Evolutionary conservation across 2,797 vertebrate genomes (phyloP), one percentile per base, ranked within the genome.

Genomic region (Percopsis omiscomaycus): DNA sequence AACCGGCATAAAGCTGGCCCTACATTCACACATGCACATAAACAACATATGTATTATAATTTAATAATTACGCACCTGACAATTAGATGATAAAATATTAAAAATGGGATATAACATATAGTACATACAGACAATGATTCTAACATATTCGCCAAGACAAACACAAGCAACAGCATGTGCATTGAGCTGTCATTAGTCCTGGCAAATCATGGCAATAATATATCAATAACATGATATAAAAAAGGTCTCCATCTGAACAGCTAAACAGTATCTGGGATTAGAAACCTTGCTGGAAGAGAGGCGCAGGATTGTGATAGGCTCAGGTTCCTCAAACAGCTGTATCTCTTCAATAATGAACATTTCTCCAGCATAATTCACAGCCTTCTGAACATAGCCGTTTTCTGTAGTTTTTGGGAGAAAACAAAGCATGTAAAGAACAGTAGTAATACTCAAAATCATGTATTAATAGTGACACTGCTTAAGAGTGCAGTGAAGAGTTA

Each of bases 281-380:
- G 68, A 8, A 78, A 94, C 94, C 90, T 88, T 91, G 74, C 15
- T 75, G 15, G 87, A 29, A n/a, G 90, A 91, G 64, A 94, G 88
- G 28, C 84, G 88, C 54, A 94, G 86, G 29, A 79, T 85, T 1
- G 45, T 86, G 15, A 94, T 81, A 2, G 92, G 67, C 37, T 89
- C 84, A 0, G 80, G 52, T 11, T 74, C 83, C 64, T 84, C 73
- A 11, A 85, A 91, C 75, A 94, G 78, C 69, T 93, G 91, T 46
- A 93, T 75, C 82, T 94, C 92, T 64, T 94, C 93, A 48, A 94
- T 92, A 71, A 92, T 88, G 77, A 94, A 88, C 86, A 92, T 91
- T 65, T 94, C 90, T 57, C 89, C 89, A 0, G 32, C 81, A 2
- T 91, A 92, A 63, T 84, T 92, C 29, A 94, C 88, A 11, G 92